Evolutionary conservation across 2,113 vertebrate species (phyloP).

Genomic region (Maccullochella peelii): DNA sequence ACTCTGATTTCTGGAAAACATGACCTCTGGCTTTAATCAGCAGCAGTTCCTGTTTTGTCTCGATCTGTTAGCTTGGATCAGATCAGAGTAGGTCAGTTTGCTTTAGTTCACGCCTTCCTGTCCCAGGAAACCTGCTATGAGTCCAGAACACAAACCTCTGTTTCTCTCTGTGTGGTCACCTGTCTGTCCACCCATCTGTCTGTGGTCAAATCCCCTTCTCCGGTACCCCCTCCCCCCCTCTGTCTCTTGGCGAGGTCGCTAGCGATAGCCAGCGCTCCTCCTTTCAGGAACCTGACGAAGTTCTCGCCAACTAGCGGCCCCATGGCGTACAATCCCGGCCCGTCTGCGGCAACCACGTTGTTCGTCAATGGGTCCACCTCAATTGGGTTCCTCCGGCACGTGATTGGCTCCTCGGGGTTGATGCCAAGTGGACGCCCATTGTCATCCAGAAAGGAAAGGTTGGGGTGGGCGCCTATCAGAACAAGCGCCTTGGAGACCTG

Average conservation of each 20-base stretch:
- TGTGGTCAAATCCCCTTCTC: not conserved
- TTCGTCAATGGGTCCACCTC: constrained; percentile 84
- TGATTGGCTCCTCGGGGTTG: constrained; percentile 70
- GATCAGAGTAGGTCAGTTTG: not conserved
- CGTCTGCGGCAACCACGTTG: constrained; percentile 65
- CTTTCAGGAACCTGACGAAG: constrained; percentile 87
- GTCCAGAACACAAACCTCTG: constrained; percentile 12
- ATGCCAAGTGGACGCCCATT: constrained; percentile 69
- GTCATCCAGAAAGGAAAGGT: constrained; percentile 81
- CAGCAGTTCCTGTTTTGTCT: not conserved
- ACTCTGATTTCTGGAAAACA: not conserved
- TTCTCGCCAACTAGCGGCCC: constrained; percentile 87
- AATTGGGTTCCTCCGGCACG: constrained; percentile 84
- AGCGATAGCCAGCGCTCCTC: constrained; percentile 83
- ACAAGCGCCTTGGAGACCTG: constrained; percentile 84
- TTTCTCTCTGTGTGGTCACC: not conserved
- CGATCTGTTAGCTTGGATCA: not conserved
- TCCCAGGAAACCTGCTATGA: constrained; percentile 29
- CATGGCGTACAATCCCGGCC: constrained; percentile 84
- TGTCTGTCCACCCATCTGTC: constrained; percentile 47
- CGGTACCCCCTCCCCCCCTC: not conserved
- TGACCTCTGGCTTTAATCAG: not conserved
- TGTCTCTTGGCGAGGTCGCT: constrained; percentile 77
- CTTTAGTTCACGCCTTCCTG: not conserved
- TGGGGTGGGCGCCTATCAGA: constrained; percentile 85